Conservation (phyloP, 2,888 invertebrate genomes). For the Coleophora deauratella region DNA sequence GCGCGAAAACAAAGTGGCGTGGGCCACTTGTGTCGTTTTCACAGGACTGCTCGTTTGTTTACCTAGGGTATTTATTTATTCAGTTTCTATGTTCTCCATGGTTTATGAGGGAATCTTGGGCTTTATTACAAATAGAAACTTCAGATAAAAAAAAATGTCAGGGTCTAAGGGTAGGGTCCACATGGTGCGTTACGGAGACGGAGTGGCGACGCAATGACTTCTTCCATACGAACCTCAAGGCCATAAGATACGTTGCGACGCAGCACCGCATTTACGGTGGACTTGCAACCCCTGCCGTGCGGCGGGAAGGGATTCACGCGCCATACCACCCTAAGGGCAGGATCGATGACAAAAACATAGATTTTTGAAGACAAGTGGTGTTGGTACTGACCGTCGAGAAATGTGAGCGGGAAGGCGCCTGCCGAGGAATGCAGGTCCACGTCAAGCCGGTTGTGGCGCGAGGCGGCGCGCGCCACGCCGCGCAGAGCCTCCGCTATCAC, state of each 20-base stretch:
- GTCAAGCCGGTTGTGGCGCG: slow-evolving; percentile 73
- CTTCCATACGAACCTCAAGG: no score
- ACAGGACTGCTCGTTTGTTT: background rate
- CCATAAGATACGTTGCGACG: no score
- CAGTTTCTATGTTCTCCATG: background rate
- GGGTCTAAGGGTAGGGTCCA: no score
- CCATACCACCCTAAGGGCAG: no score
- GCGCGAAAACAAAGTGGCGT: background rate
- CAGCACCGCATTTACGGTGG: no score
- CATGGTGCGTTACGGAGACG: no score
- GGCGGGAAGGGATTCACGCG: no score
- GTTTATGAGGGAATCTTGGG: background rate
- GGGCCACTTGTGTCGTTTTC: background rate
- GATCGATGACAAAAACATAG: background rate
- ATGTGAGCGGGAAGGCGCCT: slow-evolving; percentile 84
- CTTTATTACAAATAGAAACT: no score
- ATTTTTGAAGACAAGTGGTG: background rate
- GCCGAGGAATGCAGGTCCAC: slow-evolving; percentile 79
- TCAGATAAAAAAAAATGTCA: no score
- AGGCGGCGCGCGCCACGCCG: slow-evolving; percentile 39
- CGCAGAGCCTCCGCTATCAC: background rate
- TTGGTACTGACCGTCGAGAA: slow-evolving; percentile 74
- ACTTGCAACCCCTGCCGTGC: no score
- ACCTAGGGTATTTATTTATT: background rate
- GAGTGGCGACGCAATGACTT: no score